Evolutionary conservation across 2,888 invertebrate species (phyloP), one percentile per base, ranked within the genome.

Genomic region (Lithophane ornitopus): DNA sequence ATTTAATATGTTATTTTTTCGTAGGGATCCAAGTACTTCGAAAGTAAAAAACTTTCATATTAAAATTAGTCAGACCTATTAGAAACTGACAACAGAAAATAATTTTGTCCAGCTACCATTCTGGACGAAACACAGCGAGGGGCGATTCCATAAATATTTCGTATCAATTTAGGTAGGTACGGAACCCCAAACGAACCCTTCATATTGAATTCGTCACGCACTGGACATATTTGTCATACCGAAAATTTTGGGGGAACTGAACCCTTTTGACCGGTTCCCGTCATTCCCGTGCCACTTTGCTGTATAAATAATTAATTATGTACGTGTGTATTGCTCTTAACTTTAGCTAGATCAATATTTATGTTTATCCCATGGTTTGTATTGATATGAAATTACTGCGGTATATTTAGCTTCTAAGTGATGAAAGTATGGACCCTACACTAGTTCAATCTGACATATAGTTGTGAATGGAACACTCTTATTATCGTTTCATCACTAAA

Each of bases 171-270:
- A 75, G 52, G 59, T 86, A 75, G 52, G 59, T 61, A 58, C 73
- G 76, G 69, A 69, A 69, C 73, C 71, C 70, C 58, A 67, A 76
- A 61, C 62, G 61, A 44, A 76, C 74, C 81, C 87, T 81, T 80
- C 70, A 76, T 86, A 80, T 86, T 86, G 86, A 76, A 84, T 86
- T 81, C 84, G 84, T 87, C 84, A 87, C 88, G 82, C 82, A 74
- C 76, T 80, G 74, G 86, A 84, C 86, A 79, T 86, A 87, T 83
- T 83, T 86, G 85, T 87, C 88, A 86, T 80, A 81, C 76, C 76
- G 70, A 84, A 78, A 85, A 86, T 86, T 80, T 82, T 71, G 80
- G 88, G 88, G 75, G 71, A 70, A 78, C 68, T 52, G 69, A 76
- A 78, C 88, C 86, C 82, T 81, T 77, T 66, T 68, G 76, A 70